phyloP scores from a whole-genome alignment of 35 echinoderm and acorn worm species.

The Acanthaster planci region DNA sequence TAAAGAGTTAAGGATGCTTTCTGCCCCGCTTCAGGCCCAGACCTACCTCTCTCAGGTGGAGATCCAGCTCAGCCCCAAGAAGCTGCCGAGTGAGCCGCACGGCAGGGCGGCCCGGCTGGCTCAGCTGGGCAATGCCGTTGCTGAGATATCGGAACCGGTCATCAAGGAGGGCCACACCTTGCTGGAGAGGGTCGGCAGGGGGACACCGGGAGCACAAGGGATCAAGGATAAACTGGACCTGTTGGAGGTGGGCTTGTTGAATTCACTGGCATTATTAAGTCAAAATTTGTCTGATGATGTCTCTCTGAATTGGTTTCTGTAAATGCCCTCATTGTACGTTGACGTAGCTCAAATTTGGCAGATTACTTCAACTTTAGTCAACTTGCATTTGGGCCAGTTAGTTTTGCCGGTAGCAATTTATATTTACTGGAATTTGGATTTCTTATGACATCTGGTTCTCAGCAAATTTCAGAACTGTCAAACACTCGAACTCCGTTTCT shows the following conservation, averaged over 20 bases:
- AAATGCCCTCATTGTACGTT: no score
- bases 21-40: conserved; percentile 54
- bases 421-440: no score
- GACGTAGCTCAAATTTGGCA: no score
- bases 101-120: conserved; percentile 46
- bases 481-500: no score
- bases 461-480: no score
- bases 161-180: conserved; percentile 64
- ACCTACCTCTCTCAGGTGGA: conserved; percentile 71
- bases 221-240: conserved; percentile 59
- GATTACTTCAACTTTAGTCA: no score
- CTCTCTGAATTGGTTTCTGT: no score
- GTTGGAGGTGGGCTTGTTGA: conserved; percentile 56
- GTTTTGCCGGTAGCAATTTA: no score
- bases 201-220: conserved; percentile 49
- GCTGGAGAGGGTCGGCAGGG: conserved; percentile 61
- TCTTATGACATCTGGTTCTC: no score
- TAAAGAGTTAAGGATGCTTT: neutral
- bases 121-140: conserved; percentile 71
- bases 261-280: no score
- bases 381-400: no score
- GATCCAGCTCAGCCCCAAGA: conserved; percentile 65
- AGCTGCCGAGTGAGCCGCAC: conserved; percentile 69
- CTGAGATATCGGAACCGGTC: conserved; percentile 83
- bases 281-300: no score